phyloP scores from a whole-genome alignment of 2,888 invertebrate species.

The Hyposoter didymator region DNA sequence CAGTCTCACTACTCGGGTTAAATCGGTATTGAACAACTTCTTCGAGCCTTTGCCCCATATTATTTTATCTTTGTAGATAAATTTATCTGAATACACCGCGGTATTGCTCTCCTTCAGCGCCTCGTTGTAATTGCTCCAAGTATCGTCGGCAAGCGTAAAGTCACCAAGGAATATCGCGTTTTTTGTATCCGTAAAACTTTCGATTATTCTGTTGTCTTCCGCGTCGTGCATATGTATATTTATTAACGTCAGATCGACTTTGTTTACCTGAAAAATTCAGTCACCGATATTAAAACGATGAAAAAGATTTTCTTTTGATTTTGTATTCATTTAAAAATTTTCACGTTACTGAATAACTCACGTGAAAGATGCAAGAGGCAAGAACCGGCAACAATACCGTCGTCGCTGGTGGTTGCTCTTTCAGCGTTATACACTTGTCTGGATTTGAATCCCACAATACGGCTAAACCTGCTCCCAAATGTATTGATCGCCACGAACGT shows the following conservation, averaged over 20 bases:
- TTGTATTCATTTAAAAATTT: neutral
- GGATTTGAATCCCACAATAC: slow-evolving; percentile 83
- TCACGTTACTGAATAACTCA: slow-evolving; percentile 44
- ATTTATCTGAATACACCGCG: slow-evolving; percentile 66
- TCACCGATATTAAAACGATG: neutral
- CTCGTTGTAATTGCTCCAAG: slow-evolving; percentile 61
- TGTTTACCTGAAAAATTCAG: slow-evolving; percentile 68
- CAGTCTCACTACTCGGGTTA: slow-evolving; percentile 88
- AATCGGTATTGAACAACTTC: slow-evolving; percentile 83
- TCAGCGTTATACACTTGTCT: slow-evolving; percentile 77
- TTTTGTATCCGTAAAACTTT: slow-evolving; percentile 68
- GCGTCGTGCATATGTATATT: slow-evolving; percentile 71
- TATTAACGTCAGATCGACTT: slow-evolving; percentile 71
- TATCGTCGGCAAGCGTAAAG: slow-evolving; percentile 71
- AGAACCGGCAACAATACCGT: slow-evolving; percentile 70
- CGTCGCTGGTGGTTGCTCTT: slow-evolving; percentile 71
- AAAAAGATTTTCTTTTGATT: neutral
- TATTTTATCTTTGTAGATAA: slow-evolving; percentile 71
- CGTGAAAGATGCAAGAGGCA: slow-evolving; percentile 72
- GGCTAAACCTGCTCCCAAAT: slow-evolving; percentile 80
- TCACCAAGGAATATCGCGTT: slow-evolving; percentile 75
- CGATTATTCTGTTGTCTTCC: slow-evolving; percentile 69
- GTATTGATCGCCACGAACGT: slow-evolving; percentile 87
- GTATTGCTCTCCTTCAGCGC: slow-evolving; percentile 68
- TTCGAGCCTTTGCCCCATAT: slow-evolving; percentile 71